Conservation (phyloP, 2,888 invertebrate genomes). For the Nasonia oneida region DNA sequence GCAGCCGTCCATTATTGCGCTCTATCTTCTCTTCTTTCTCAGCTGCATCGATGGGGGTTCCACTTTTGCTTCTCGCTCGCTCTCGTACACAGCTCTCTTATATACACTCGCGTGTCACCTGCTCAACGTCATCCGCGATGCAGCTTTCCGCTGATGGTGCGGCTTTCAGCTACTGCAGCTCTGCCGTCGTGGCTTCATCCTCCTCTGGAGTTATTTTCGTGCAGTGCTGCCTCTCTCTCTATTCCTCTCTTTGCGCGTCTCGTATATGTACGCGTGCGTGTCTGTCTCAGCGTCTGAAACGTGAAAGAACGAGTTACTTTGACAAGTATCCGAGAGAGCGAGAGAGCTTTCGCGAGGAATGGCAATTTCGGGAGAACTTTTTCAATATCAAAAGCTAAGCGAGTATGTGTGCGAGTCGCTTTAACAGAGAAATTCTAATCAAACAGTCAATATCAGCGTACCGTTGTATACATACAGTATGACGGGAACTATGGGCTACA, state of each 20-base stretch:
- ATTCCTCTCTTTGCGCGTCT: background rate
- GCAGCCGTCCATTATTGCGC: slow-evolving; percentile 9
- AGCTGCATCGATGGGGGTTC: background rate
- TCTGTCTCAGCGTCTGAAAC: slow-evolving; percentile 1
- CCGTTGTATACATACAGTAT: background rate
- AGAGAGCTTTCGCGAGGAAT: background rate
- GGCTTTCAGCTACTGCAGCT: background rate
- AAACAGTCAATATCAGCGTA: too few relatives aligned
- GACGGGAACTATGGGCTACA: too few relatives aligned
- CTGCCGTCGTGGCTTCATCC: background rate
- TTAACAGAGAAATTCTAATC: too few relatives aligned
- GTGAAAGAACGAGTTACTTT: background rate
- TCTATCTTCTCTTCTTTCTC: slow-evolving; percentile 4
- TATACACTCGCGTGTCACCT: background rate
- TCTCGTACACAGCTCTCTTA: background rate
- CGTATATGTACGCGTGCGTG: background rate
- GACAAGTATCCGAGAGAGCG: background rate
- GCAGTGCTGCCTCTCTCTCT: background rate
- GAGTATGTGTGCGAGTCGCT: too few relatives aligned
- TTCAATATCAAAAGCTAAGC: background rate
- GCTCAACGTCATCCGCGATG: background rate
- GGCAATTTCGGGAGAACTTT: slow-evolving; percentile 5
- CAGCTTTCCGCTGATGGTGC: background rate
- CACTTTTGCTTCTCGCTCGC: background rate
- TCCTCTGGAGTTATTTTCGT: background rate